phyloP scores from a whole-genome alignment of 2,888 invertebrate genomes.

The Digitonthophagus gazella region DNA sequence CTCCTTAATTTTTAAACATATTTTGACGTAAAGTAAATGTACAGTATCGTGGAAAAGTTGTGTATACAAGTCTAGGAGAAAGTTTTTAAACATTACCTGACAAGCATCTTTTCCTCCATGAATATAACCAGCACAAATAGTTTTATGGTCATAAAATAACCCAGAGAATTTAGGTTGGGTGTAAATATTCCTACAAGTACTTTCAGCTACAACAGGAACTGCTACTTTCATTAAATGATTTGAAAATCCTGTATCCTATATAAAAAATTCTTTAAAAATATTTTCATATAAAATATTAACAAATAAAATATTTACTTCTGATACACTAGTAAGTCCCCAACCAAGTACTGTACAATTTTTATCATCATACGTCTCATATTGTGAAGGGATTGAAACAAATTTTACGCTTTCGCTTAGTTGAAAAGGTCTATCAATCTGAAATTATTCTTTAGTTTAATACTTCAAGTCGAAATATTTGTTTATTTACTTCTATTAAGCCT shows the following conservation, averaged over 20 bases:
- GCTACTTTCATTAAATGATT: slow-evolving; percentile 2
- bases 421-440: slow-evolving; percentile 14
- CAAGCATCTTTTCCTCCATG: slow-evolving; percentile 18
- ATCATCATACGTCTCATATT: neutral
- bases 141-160: slow-evolving; percentile 4
- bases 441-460: neutral
- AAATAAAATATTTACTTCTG: neutral
- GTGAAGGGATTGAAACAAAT: neutral
- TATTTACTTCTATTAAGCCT: slow-evolving; percentile 11
- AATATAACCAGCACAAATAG: slow-evolving; percentile 16
- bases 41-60: too few relatives aligned
- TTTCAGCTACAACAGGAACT: slow-evolving; percentile 2
- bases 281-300: neutral
- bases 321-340: slow-evolving; percentile 16
- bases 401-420: neutral
- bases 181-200: neutral
- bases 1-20: too few relatives aligned
- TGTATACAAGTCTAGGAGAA: too few relatives aligned
- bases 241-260: neutral
- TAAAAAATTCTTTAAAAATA: neutral
- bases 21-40: too few relatives aligned
- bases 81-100: slow-evolving; percentile 19
- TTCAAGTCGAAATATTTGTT: neutral
- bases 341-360: slow-evolving; percentile 11
- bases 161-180: neutral